Conservation (phyloP, 2,888 invertebrate species). For the Octodonta nipae region DNA sequence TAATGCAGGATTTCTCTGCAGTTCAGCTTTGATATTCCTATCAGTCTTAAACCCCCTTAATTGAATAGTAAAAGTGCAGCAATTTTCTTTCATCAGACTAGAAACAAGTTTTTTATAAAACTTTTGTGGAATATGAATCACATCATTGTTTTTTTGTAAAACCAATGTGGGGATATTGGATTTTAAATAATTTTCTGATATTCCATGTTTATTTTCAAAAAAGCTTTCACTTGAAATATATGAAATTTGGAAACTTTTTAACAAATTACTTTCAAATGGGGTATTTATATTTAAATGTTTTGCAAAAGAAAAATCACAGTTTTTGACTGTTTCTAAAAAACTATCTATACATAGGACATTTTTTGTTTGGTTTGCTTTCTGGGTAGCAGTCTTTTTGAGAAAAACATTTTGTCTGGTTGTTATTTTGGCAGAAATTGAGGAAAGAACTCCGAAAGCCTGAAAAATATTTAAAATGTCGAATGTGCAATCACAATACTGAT, state of each 20-base stretch:
- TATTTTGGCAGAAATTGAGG: constrained; percentile 33
- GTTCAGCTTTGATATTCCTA: constrained; percentile 54
- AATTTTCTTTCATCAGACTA: constrained; percentile 24
- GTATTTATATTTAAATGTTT: constrained; percentile 27
- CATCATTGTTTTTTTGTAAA: constrained; percentile 11
- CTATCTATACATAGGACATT: constrained; percentile 34
- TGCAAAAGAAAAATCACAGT: constrained; percentile 32
- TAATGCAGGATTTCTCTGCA: constrained; percentile 57
- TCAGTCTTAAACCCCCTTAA: constrained; percentile 70
- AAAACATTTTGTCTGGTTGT: constrained; percentile 32
- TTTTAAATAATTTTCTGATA: constrained; percentile 24
- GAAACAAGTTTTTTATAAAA: constrained; percentile 28
- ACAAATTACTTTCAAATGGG: constrained; percentile 26
- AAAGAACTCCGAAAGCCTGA: constrained; percentile 26
- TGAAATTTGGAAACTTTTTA: constrained; percentile 30
- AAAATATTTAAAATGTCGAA: constrained; percentile 15
- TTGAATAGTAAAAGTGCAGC: constrained; percentile 38
- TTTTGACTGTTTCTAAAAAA: constrained; percentile 35
- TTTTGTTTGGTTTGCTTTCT: constrained; percentile 22
- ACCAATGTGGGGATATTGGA: constrained; percentile 24
- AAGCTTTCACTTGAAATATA: constrained; percentile 34
- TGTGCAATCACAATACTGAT: too few species aligned
- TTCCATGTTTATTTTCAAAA: constrained; percentile 37
- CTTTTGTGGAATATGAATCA: constrained; percentile 21
- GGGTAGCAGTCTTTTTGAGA: constrained; percentile 27